Base-by-base conservation (phyloP, 2,888 invertebrate species). In the Dolichomitus sp. region DNA sequence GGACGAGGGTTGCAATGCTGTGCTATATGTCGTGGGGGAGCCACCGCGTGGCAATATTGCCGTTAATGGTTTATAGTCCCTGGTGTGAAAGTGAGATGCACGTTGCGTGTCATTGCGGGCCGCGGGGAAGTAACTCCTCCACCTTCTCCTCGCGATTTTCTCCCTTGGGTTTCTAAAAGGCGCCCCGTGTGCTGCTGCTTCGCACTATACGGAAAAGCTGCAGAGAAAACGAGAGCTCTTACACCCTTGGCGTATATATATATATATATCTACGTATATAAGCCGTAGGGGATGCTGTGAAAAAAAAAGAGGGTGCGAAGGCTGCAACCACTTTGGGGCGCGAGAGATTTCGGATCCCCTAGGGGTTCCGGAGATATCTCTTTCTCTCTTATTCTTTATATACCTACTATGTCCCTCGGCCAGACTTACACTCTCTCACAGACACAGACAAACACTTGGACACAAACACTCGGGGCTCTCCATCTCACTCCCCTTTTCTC, bases 251-350 rank as follows among this genome's bases (percentile, higher is more conserved):
- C 80, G 73, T 23, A 66, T 63, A 57, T 48, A 54, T 68, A 66
- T 12, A 57, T 40, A 42, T 54, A 65, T 37, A 61, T 30, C 57
- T 88, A 89, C 88, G 87, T 86, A 89, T 90, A 90, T 88, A 89
- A 89, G 92, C 91, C 90, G 90, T 91, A 90, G 91, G 92, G 91
- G 93, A 92, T 90, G 93, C 92, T 91, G 93, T 87, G 91, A 84
- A 91, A 93, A 91, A 89, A 85, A 85, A 83, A 86, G 85, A 83
- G 92, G 88, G 90, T 90, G 91, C 89, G 91, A 87, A 89, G 89
- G 89, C 91, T 91, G 90, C 91, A 91, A 91, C 92, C 93, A 93
- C 93, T 93, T 93, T 91, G 92, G 92, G 93, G 92, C 91, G 92
- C 92, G 92, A 93, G 93, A 93, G 93, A 93, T 93, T 93, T 93